Percentiles rank a stretch among this genome's conserved stretches.
Evolutionary conservation across 2,113 vertebrate genomes (phyloP).

Genomic region (Oceanites oceanicus): DNA sequence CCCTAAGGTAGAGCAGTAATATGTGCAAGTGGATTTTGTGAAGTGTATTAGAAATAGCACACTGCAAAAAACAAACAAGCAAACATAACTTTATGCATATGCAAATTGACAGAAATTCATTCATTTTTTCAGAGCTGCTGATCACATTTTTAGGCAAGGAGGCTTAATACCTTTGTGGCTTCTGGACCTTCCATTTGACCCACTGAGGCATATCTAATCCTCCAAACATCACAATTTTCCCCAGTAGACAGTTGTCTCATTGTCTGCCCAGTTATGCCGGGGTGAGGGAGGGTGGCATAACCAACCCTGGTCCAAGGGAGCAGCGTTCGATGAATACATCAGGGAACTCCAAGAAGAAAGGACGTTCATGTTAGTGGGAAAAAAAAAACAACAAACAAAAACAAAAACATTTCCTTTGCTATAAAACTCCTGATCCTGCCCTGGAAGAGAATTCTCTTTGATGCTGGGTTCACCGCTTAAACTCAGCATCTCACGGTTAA

Average conservation of each 20-base stretch:
- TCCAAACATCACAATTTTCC: not conserved
- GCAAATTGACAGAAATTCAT: not conserved
- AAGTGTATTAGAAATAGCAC: not conserved
- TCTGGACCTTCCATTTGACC: not conserved
- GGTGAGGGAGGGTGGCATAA: accelerated
- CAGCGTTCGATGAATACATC: accelerated
- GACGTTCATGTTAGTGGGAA: too few species aligned
- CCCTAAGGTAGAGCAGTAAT: not conserved
- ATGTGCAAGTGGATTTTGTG: accelerated
- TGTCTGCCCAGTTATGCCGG: accelerated
- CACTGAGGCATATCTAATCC: not conserved
- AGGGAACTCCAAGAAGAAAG: too few species aligned
- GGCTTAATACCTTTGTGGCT: not conserved
- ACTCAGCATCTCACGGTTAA: not conserved
- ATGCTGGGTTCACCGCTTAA: not conserved
- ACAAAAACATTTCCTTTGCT: not conserved
- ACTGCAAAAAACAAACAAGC: not conserved
- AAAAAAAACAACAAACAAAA: not conserved
- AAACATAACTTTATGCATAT: not conserved
- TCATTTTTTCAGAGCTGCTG: not conserved
- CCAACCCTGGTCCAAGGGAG: not conserved
- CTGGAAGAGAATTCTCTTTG: not conserved
- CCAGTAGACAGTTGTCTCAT: accelerated
- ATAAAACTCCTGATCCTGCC: not conserved
- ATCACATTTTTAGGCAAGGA: not conserved